Conservation (phyloP, 2,888 invertebrate genomes). For the Drosophila macrothrix region DNA sequence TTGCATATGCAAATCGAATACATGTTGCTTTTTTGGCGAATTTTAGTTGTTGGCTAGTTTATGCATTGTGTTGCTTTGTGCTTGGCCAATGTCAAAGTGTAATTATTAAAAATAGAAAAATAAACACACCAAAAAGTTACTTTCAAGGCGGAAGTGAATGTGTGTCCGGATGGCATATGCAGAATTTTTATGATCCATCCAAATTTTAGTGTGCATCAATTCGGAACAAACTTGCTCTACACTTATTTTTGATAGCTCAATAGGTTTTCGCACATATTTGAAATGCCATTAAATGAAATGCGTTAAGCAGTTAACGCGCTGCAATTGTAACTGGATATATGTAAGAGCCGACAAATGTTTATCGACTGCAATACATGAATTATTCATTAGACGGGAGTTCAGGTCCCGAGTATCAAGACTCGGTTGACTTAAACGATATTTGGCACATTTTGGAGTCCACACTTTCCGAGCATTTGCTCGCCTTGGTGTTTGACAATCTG, state of each 20-base stretch:
- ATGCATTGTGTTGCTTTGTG: slow-evolving; percentile 20
- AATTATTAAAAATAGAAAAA: slow-evolving; percentile 27
- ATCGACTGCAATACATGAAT: slow-evolving; percentile 44
- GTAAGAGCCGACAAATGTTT: slow-evolving; percentile 23
- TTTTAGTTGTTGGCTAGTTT: slow-evolving; percentile 21
- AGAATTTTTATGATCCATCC: slow-evolving; percentile 30
- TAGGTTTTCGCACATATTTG: slow-evolving; percentile 27
- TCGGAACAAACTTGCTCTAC: slow-evolving; percentile 47
- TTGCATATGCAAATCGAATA: slow-evolving; percentile 74
- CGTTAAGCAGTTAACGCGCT: slow-evolving; percentile 54
- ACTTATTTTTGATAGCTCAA: slow-evolving; percentile 39
- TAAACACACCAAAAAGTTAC: slow-evolving; percentile 30
- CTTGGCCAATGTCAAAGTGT: slow-evolving; percentile 65
- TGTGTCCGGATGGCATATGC: slow-evolving; percentile 7
- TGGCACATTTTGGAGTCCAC: slow-evolving; percentile 17
- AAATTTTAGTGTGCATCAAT: slow-evolving; percentile 16
- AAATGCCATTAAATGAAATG: slow-evolving; percentile 51
- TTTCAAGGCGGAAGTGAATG: slow-evolving; percentile 64
- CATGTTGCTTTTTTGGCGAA: slow-evolving; percentile 24
- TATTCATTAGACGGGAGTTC: slow-evolving; percentile 48
- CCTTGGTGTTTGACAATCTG: slow-evolving; percentile 66
- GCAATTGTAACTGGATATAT: background rate
- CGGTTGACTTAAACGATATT: slow-evolving; percentile 5
- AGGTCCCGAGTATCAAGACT: slow-evolving; percentile 1
- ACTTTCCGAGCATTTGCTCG: slow-evolving; percentile 36